Evolutionary conservation across 2,113 vertebrate species (phyloP).

Genomic region (Takifugu flavidus): DNA sequence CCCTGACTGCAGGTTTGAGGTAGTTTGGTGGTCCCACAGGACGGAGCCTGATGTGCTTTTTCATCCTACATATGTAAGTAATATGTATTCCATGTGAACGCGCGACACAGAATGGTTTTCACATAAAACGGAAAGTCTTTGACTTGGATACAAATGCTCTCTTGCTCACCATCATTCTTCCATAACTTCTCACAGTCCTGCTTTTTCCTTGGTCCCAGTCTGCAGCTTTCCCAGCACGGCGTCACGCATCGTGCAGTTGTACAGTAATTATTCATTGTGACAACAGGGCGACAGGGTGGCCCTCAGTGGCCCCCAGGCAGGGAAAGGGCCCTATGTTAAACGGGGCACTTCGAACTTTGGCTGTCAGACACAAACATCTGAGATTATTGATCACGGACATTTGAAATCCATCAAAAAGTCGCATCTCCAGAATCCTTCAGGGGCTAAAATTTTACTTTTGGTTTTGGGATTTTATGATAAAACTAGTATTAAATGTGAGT

Average conservation of each 20-base stretch:
- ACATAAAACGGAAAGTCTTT: conserved; percentile 61
- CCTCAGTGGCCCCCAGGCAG: conserved; percentile 14
- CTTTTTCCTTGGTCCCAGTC: conserved; percentile 27
- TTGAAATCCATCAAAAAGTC: no score
- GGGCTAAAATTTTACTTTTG: no score
- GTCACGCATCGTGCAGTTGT: conserved; percentile 43
- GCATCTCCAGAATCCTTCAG: no score
- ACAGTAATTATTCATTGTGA: conserved; percentile 47
- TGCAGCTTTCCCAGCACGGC: conserved; percentile 24
- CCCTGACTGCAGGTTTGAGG: conserved; percentile 60
- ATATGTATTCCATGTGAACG: conserved; percentile 74
- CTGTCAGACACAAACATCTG: not conserved
- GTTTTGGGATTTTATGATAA: no score
- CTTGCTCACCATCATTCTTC: conserved; percentile 48
- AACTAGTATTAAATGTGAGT: no score
- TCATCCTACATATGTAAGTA: conserved; percentile 74
- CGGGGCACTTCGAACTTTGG: conserved; percentile 10
- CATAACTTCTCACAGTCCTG: conserved; percentile 40
- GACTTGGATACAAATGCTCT: conserved; percentile 51
- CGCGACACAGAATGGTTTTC: conserved; percentile 68
- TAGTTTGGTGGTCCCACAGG: conserved; percentile 65
- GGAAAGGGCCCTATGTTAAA: conserved; percentile 4
- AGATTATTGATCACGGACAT: not conserved
- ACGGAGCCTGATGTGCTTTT: conserved; percentile 62
- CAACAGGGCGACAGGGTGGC: conserved; percentile 31